Conservation (phyloP, 2,888 invertebrate species). For the Leptopilina drosophilae region DNA sequence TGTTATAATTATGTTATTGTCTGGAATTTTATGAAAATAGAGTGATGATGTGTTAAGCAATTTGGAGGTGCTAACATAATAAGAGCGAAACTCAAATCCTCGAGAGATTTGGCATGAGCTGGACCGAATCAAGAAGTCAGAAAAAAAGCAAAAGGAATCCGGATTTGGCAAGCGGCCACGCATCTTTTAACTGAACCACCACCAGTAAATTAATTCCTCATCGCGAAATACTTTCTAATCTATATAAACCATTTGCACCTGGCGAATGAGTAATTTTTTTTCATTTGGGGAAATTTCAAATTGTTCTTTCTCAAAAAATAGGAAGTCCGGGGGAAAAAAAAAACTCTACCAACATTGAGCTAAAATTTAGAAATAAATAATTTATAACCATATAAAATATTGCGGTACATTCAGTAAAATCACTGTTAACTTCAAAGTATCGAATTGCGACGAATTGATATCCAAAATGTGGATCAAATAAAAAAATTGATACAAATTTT, state of each 20-base stretch:
- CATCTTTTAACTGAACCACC: constrained; percentile 13
- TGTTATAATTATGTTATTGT: not conserved
- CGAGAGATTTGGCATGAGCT: constrained; percentile 37
- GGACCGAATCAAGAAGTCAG: constrained; percentile 14
- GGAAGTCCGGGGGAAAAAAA: no score
- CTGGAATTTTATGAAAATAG: constrained; percentile 19
- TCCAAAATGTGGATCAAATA: no score
- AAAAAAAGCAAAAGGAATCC: constrained; percentile 2
- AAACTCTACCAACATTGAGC: no score
- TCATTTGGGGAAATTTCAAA: not conserved
- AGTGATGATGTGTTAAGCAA: not conserved
- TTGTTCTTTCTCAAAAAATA: no score
- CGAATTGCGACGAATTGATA: no score
- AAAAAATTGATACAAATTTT: no score
- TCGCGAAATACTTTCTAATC: not conserved
- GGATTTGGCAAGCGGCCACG: constrained; percentile 22
- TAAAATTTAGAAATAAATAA: no score
- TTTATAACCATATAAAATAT: no score
- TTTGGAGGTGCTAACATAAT: constrained; percentile 34
- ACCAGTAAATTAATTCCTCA: constrained; percentile 21
- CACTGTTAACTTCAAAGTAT: no score
- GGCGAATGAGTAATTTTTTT: not conserved
- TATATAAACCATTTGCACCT: constrained; percentile 5
- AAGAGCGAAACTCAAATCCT: constrained; percentile 21
- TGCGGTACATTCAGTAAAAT: no score